Evolutionary conservation across 2,797 vertebrate species (phyloP), one percentile per base, ranked within the genome.

Genomic region (Aulostomus chinensis): DNA sequence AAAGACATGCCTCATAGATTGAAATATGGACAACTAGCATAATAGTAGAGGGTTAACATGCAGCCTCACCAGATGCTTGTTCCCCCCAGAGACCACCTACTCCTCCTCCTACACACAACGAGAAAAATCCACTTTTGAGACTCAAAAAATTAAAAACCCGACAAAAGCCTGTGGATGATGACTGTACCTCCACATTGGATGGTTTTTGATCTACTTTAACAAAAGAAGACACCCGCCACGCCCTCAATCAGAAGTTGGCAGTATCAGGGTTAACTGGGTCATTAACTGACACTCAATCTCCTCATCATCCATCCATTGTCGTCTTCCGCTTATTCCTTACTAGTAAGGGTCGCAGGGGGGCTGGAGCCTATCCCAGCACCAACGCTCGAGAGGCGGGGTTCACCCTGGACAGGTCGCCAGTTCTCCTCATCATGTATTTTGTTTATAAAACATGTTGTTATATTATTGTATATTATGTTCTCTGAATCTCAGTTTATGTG

Each of bases 181-280:
- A 75, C 73, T 53, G 59, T 68, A 74, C 86, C 79, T 85, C 55
- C 56, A 66, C 81, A 76, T 78, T 85, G 81, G 88, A 83, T 86
- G 71, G 68, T 75, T 85, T 78, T 69, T 88, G 91, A 84, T 89
- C 88, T 87, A 88, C 80, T 89, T 91, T 59, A 74, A 82, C 67
- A 83, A 75, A 58, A 72, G 63, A 66, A 57, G 69, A 76, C 53
- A 16, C 58, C 70, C 57, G 65, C 35, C 22, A 38, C 61, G 58
- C 5, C 33, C 28, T 51, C 53, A 62, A 48, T 29, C 43, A 64
- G 48, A 38, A 45, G 38, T 8, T 52, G 43, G 51, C 32, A 16
- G 29, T 53, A 16, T 54, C 7, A 9, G 51, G 53, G 49, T 70
- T 50, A 69, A 81, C 36, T 76, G 43, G 53, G 46, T 70, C 68